phyloP scores from a whole-genome alignment of 2,113 vertebrate species.

The Pelusios castaneus region DNA sequence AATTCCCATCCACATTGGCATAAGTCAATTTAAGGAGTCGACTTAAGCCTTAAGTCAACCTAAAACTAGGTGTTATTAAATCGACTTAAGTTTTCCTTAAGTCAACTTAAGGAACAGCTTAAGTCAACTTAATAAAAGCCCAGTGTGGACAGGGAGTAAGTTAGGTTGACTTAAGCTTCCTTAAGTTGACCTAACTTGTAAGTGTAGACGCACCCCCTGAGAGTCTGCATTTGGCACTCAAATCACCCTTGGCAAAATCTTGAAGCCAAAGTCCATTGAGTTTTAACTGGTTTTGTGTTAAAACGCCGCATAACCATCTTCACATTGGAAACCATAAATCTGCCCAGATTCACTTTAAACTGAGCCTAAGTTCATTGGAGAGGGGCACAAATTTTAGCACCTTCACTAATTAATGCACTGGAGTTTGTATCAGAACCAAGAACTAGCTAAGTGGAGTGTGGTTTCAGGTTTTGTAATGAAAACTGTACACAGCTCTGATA shows the following conservation, averaged over 20 bases:
- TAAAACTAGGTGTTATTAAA: too few species aligned
- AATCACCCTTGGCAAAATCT: neutral
- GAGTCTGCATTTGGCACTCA: neutral
- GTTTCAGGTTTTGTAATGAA: conserved; percentile 17
- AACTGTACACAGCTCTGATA: conserved; percentile 23
- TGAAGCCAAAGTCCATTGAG: neutral
- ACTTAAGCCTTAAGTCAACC: too few species aligned
- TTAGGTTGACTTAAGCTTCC: too few species aligned
- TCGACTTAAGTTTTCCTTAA: too few species aligned
- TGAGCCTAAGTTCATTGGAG: conserved; percentile 17
- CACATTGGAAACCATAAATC: conserved; percentile 14
- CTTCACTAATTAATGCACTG: neutral
- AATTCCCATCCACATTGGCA: too few species aligned
- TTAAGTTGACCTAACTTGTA: too few species aligned
- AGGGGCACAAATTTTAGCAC: conserved; percentile 30
- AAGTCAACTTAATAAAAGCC: too few species aligned
- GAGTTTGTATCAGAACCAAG: conserved; percentile 19
- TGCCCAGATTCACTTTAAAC: neutral
- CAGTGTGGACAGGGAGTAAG: too few species aligned
- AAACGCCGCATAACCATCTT: conserved; percentile 10
- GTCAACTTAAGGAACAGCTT: too few species aligned
- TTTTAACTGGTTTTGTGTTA: neutral
- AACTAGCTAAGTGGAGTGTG: neutral
- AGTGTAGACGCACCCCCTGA: too few species aligned
- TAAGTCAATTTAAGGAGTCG: too few species aligned